These are phyloP conservation scores for Hepsetus odoe DNA, from an alignment of 2,113 vertebrate species.

Conservation along the genomic window DNA sequence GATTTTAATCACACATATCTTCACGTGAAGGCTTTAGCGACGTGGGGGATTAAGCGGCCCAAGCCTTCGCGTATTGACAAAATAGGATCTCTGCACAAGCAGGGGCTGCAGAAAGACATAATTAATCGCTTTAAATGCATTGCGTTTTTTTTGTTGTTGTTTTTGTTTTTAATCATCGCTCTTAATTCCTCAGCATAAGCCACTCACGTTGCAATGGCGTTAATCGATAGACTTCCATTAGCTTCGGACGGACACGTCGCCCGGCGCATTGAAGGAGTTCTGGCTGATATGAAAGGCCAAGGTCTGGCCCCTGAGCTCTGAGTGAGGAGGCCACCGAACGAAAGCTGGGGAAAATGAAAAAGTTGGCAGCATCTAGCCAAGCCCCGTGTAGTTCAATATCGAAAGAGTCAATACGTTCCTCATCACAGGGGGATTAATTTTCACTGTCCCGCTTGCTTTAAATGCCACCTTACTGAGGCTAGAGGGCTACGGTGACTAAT, in stretches of 20 bases:
- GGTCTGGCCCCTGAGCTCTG: not conserved
- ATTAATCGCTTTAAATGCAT: constrained; percentile 65
- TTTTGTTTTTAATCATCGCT: constrained; percentile 26
- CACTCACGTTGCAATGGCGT: constrained; percentile 26
- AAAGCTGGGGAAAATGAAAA: constrained; percentile 4
- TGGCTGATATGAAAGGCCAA: constrained; percentile 36
- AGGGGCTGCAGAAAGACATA: constrained; percentile 59
- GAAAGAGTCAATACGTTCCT: constrained; percentile 56
- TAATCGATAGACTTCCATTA: constrained; percentile 51
- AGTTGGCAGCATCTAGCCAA: not conserved
- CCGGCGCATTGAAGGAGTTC: not conserved
- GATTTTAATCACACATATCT: constrained; percentile 66
- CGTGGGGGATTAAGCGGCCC: constrained; percentile 60
- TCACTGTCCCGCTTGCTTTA: constrained; percentile 58
- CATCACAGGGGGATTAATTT: constrained; percentile 57
- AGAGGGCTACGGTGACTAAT: constrained; percentile 48
- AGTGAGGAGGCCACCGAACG: not conserved
- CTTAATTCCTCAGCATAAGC: constrained; percentile 54
- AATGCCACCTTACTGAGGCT: constrained; percentile 66
- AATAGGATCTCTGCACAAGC: constrained; percentile 60
- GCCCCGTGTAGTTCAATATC: constrained; percentile 2
- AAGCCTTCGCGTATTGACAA: constrained; percentile 68
- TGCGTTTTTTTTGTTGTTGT: constrained; percentile 50
- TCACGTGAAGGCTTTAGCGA: constrained; percentile 49
- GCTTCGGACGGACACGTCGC: constrained; percentile 3